phyloP scores from a whole-genome alignment of 2,888 invertebrate species.

The Zaprionus obscuricornis region DNA sequence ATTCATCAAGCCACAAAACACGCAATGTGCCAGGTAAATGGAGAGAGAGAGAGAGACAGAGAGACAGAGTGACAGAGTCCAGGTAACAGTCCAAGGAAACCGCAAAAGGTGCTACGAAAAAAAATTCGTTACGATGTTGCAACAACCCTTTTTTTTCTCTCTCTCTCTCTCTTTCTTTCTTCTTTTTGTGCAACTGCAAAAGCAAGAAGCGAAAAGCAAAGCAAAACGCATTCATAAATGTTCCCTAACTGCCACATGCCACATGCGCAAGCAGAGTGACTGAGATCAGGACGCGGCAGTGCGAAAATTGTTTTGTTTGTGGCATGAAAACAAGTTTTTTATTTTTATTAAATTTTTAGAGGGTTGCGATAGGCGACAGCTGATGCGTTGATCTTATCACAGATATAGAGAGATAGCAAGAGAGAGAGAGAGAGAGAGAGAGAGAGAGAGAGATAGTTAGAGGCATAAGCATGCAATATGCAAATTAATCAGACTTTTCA shows the following conservation, averaged over 20 bases:
- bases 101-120: conserved; percentile 43
- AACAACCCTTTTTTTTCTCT: conserved; percentile 57
- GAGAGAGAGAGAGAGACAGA: background rate
- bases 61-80: conserved; percentile 29
- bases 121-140: conserved; percentile 42
- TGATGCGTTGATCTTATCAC: conserved; percentile 70
- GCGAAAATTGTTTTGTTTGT: conserved; percentile 71
- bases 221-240: conserved; percentile 48
- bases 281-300: conserved; percentile 49
- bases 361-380: conserved; percentile 37
- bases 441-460: conserved; percentile 6
- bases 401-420: conserved; percentile 13
- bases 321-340: conserved; percentile 66
- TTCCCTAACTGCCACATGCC: conserved; percentile 5
- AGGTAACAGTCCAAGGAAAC: conserved; percentile 15
- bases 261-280: conserved; percentile 5
- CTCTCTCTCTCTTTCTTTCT: no score
- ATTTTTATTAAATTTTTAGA: background rate
- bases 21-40: conserved; percentile 49
- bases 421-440: conserved; percentile 8
- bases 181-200: conserved; percentile 16
- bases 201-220: no score
- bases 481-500: conserved; percentile 64
- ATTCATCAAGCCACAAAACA: conserved; percentile 70
- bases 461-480: conserved; percentile 59